Conservation (phyloP, 2,888 invertebrate genomes). For the Candidula unifasciata region DNA sequence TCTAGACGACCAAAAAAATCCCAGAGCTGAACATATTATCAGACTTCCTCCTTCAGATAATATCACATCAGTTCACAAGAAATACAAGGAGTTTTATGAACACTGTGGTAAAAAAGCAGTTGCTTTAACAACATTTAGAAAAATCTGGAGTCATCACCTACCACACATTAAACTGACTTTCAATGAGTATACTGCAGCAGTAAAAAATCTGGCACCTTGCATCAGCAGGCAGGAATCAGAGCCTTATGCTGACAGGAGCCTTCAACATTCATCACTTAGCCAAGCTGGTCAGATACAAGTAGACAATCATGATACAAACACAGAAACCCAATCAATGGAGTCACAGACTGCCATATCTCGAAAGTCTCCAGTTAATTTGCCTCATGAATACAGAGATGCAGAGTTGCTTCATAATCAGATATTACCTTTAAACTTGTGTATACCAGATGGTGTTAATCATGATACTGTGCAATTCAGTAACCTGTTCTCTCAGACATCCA, state of each 20-base stretch:
- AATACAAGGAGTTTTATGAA: slow-evolving; percentile 33
- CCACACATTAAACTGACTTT: slow-evolving; percentile 31
- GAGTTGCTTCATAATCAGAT: slow-evolving; percentile 23
- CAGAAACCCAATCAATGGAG: not conserved
- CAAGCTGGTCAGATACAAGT: not conserved
- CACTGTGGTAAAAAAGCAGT: slow-evolving; percentile 29
- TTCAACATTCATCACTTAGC: not conserved
- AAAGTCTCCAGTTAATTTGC: slow-evolving; percentile 6
- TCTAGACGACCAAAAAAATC: slow-evolving; percentile 28
- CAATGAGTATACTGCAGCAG: slow-evolving; percentile 18
- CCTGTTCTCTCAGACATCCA: slow-evolving; percentile 2
- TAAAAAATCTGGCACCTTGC: not conserved
- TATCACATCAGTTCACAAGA: slow-evolving; percentile 37
- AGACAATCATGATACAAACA: not conserved
- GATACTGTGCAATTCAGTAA: slow-evolving; percentile 21
- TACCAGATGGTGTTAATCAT: slow-evolving; percentile 22
- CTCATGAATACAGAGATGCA: not conserved
- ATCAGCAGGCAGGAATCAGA: not conserved
- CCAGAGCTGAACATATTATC: slow-evolving; percentile 7
- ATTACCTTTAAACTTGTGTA: slow-evolving; percentile 39
- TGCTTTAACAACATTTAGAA: slow-evolving; percentile 40
- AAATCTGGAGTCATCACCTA: slow-evolving; percentile 27
- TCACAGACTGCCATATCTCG: not conserved
- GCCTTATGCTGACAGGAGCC: not conserved
- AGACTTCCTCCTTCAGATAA: slow-evolving; percentile 36